A percentile compares a stretch with the other conserved stretches of the same genome.
These are phyloP conservation scores for Genyomyrus donnyi DNA, from an alignment of 2,113 vertebrate genomes.

Conservation along the genomic window DNA sequence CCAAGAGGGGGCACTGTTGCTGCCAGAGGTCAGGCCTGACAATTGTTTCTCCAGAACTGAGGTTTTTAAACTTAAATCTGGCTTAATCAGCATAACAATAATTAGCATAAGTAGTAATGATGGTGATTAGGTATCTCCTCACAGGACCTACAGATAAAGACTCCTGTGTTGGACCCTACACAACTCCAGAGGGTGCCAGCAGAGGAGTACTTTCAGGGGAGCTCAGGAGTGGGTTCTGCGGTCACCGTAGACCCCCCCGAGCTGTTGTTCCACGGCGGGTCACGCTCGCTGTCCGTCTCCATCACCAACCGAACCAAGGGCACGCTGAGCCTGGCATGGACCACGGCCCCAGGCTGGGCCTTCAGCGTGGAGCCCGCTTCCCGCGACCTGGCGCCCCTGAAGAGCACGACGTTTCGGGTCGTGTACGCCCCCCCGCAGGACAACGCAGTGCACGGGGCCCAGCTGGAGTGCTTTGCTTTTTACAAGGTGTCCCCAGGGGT, in stretches of 20 bases:
- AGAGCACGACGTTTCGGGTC: conserved; percentile 69
- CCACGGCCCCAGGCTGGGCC: conserved; percentile 36
- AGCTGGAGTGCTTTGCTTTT: conserved; percentile 81
- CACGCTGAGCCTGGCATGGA: conserved; percentile 75
- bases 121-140: not conserved
- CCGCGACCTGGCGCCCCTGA: conserved; percentile 70
- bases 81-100: not conserved
- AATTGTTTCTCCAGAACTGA: not conserved
- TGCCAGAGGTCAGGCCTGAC: conserved; percentile 23
- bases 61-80: conserved; percentile 4
- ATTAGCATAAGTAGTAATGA: not conserved
- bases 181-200: conserved; percentile 37
- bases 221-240: conserved; percentile 26
- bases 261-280: conserved; percentile 69
- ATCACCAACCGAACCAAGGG: conserved; percentile 79
- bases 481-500: conserved; percentile 67
- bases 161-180: conserved; percentile 20
- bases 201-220: conserved; percentile 59
- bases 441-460: conserved; percentile 64
- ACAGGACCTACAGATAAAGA: not conserved
- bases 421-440: conserved; percentile 63
- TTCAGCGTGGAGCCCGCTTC: conserved; percentile 68
- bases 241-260: conserved; percentile 64
- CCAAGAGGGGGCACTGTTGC: conserved; percentile 49
- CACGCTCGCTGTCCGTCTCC: conserved; percentile 50